A percentile compares a stretch with the other conserved stretches of the same genome.
Conservation (phyloP, 2,113 vertebrate genomes). For the Pheucticus melanocephalus region DNA sequence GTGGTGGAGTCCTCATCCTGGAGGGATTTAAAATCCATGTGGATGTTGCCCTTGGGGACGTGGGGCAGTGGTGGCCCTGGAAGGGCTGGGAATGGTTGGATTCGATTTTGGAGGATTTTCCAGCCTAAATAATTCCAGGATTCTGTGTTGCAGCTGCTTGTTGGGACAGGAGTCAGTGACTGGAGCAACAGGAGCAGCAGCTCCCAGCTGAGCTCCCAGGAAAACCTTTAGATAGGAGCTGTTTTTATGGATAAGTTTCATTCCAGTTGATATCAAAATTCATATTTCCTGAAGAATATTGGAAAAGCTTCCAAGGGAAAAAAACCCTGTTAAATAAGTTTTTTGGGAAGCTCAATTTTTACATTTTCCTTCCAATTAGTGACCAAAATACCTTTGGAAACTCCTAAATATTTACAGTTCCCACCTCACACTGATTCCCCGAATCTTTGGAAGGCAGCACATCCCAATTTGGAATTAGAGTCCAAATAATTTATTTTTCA, state of each 20-base stretch:
- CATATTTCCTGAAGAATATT: background rate
- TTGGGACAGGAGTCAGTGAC: background rate
- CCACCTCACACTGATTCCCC: rapidly evolving
- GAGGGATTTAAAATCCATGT: background rate
- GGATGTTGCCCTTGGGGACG: background rate
- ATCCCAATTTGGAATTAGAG: background rate
- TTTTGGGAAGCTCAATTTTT: background rate
- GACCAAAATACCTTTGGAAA: background rate
- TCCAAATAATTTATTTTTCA: background rate
- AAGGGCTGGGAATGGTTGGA: background rate
- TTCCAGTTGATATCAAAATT: background rate
- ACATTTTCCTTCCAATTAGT: background rate
- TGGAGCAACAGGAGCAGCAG: background rate
- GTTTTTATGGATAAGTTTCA: background rate
- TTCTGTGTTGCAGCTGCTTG: background rate
- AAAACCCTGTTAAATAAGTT: background rate
- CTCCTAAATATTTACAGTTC: background rate
- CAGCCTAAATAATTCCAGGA: background rate
- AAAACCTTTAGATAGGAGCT: background rate
- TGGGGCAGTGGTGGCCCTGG: background rate
- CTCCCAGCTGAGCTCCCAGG: background rate
- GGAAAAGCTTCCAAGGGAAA: background rate
- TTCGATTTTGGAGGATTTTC: background rate
- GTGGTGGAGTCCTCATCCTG: background rate
- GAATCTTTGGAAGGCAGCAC: background rate